These are phyloP conservation scores for Campoletis sonorensis DNA, from an alignment of 1,140 invertebrate genomes.

Conservation along the genomic window DNA sequence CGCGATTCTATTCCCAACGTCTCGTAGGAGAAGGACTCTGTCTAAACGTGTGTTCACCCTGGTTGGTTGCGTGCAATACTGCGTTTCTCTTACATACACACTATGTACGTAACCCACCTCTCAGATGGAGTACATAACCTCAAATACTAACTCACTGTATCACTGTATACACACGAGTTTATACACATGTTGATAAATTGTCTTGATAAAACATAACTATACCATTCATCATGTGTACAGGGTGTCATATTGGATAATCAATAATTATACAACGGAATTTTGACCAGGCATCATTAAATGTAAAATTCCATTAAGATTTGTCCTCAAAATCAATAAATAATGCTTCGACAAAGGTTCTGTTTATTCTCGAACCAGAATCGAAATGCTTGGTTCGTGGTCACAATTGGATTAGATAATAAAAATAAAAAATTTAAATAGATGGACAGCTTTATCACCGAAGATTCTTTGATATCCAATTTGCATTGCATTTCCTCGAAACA, in stretches of 20 bases:
- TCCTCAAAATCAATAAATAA: too few relatives aligned
- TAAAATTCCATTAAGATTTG: too few relatives aligned
- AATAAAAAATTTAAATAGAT: too few relatives aligned
- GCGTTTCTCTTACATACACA: neutral
- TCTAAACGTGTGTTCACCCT: neutral
- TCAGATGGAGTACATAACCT: neutral
- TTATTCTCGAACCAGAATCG: too few relatives aligned
- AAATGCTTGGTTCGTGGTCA: too few relatives aligned
- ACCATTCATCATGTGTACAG: neutral
- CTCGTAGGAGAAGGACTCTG: neutral
- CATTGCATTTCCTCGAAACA: neutral
- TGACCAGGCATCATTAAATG: neutral
- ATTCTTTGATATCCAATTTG: too few relatives aligned
- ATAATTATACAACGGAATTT: neutral
- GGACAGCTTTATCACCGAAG: too few relatives aligned
- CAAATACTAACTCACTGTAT: neutral
- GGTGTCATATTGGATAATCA: neutral
- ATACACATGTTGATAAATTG: neutral
- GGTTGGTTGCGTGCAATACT: neutral
- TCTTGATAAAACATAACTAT: neutral
- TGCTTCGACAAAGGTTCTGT: too few relatives aligned
- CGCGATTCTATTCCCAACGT: constrained; percentile 42
- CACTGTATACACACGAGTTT: neutral
- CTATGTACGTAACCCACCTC: neutral
- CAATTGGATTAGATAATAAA: too few relatives aligned